Percentiles rank a stretch among this genome's conserved stretches.
These are phyloP conservation scores for Epinotia bilunana DNA, from an alignment of 2,888 invertebrate species.

Conservation along the genomic window DNA sequence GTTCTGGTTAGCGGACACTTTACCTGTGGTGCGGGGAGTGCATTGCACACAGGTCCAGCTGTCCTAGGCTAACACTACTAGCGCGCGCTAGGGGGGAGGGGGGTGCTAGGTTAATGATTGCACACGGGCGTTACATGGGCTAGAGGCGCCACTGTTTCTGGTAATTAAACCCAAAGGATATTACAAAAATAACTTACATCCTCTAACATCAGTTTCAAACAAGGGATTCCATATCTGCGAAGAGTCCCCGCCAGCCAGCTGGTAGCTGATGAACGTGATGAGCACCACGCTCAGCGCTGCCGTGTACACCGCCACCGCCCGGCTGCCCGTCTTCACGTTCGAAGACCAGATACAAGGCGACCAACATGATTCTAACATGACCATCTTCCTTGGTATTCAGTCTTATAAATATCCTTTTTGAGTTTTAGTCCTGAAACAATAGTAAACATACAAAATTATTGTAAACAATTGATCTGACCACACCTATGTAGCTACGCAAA, in stretches of 20 bases:
- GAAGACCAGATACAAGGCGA: conserved; percentile 95
- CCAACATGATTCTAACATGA: conserved; percentile 91
- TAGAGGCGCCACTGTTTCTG: too few species aligned
- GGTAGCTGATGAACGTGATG: conserved; percentile 89
- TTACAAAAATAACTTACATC: conserved; percentile 82
- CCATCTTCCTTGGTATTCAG: conserved; percentile 81
- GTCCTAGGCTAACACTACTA: too few species aligned
- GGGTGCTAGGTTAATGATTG: too few species aligned
- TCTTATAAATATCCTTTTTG: background rate
- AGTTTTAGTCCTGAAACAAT: conserved; percentile 15
- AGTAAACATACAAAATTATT: conserved; percentile 5
- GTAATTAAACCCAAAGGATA: too few species aligned
- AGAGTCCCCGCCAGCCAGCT: conserved; percentile 94
- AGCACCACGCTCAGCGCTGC: conserved; percentile 89
- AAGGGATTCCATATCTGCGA: conserved; percentile 94
- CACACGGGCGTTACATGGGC: too few species aligned
- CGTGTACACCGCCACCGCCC: conserved; percentile 92
- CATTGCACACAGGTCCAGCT: too few species aligned
- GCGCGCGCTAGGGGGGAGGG: too few species aligned
- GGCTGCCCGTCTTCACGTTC: conserved; percentile 89
- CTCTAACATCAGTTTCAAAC: conserved; percentile 93
- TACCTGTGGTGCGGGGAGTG: too few species aligned
- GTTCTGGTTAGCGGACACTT: too few species aligned
- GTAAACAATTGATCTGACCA: conserved; percentile 38
- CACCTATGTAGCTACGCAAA: conserved; percentile 25